phyloP scores from a whole-genome alignment of 2,113 vertebrate genomes.

The Jaculus jaculus region DNA sequence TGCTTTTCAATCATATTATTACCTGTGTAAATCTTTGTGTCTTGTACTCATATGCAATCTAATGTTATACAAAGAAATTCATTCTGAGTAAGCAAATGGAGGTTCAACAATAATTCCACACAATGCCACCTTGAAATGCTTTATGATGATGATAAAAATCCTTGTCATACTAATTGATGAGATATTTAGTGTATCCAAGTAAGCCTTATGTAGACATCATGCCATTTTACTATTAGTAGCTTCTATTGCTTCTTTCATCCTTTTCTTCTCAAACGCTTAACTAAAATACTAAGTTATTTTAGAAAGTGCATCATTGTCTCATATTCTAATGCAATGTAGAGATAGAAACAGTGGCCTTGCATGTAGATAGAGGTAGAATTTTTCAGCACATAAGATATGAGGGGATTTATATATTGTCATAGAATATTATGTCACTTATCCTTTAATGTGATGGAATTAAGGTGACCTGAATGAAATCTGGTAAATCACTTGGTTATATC shows the following conservation, averaged over 20 bases:
- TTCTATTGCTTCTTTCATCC: not conserved
- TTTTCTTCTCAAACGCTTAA: conserved; percentile 13
- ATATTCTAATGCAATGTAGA: conserved; percentile 1
- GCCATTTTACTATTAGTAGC: not conserved
- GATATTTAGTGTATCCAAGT: not conserved
- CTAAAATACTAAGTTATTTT: not conserved
- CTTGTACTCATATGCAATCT: not conserved
- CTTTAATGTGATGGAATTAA: not conserved
- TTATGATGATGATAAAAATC: not conserved
- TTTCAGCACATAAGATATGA: not conserved
- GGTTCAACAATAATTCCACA: conserved; percentile 13
- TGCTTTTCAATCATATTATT: not conserved
- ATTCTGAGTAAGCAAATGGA: not conserved
- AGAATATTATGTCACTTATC: not conserved
- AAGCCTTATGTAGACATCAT: not conserved
- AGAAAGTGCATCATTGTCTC: not conserved
- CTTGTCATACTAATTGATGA: not conserved
- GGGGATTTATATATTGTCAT: not conserved
- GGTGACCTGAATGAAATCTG: not conserved
- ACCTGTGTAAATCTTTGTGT: not conserved
- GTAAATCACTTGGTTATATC: not conserved
- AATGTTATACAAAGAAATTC: not conserved
- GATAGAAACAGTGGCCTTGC: not conserved
- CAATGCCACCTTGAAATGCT: not conserved
- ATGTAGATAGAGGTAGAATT: not conserved